Percentiles rank a stretch among this genome's conserved stretches.
These are phyloP conservation scores for Leptoteleia sp. DNA, from an alignment of 1,140 invertebrate species.

Conservation along the genomic window DNA sequence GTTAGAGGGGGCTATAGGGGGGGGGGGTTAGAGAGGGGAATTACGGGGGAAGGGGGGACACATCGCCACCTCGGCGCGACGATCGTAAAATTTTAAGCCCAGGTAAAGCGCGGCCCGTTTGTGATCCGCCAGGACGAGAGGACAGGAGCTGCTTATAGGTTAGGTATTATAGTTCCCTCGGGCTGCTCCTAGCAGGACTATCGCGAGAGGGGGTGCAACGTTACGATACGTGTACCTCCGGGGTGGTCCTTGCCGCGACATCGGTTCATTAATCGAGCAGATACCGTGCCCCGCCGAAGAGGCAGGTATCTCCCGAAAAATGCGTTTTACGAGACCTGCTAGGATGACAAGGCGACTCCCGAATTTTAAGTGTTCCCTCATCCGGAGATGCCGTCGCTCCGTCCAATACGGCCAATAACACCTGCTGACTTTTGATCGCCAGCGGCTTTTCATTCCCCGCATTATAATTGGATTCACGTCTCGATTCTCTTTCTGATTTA, in stretches of 20 bases:
- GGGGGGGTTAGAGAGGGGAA: too few species aligned
- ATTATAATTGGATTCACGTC: constrained; percentile 10
- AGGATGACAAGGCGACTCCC: constrained; percentile 56
- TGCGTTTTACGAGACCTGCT: constrained; percentile 70
- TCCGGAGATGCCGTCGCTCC: constrained; percentile 15
- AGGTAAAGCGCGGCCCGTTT: constrained; percentile 80
- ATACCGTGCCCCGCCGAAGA: constrained; percentile 64
- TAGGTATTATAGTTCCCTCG: constrained; percentile 73
- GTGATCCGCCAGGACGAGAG: constrained; percentile 65
- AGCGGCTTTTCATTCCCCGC: constrained; percentile 1
- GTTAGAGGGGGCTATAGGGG: too few species aligned
- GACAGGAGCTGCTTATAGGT: constrained; percentile 77
- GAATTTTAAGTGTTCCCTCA: constrained; percentile 60
- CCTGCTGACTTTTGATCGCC: constrained; percentile 36
- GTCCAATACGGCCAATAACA: constrained; percentile 42
- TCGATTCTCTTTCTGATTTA: constrained; percentile 6
- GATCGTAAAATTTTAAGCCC: constrained; percentile 81
- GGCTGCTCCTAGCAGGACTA: constrained; percentile 65
- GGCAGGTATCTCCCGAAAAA: constrained; percentile 72
- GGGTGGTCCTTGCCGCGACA: constrained; percentile 78
- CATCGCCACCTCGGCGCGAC: constrained; percentile 81
- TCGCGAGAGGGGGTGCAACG: constrained; percentile 71
- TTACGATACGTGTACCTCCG: constrained; percentile 73
- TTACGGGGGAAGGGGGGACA: too few species aligned
- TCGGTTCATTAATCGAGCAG: constrained; percentile 79